Base-by-base conservation (phyloP, 1,140 invertebrate species). In the Caenorhabditis elegans region DNA sequence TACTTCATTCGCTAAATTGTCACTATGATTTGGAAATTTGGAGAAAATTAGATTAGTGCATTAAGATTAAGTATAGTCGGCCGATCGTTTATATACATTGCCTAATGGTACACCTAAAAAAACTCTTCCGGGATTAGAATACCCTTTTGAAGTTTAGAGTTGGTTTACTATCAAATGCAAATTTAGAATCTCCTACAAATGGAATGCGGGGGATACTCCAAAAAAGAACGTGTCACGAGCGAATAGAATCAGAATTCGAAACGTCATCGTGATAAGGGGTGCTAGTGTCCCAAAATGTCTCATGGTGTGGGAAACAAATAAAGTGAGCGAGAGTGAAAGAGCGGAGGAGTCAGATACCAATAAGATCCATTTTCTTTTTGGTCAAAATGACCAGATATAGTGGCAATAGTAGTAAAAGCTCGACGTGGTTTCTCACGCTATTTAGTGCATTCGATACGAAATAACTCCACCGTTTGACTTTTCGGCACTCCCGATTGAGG, bases 281-380 rank as follows among this genome's bases (percentile, higher is more conserved):
- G 55, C 28, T 34, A 65, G 60, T 70, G 34, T 70, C 60, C 60
- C 60, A 70, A 70, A 70, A 39, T n/a, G 28, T 15, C 55, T 15
- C 28, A 55, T 70, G 60, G 60, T 70, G 60, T 70, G 60, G 60
- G 60, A 70, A 70, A 70, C 60, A 70, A 70, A 70, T 70, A 70
- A 70, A 70, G 60, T n/a, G n/a, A n/a, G n/a, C n/a, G n/a, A n/a
- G n/a, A n/a, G n/a, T n/a, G 17, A 28, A 8, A 34, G 34, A 53
- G 31, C 60, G 34, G 60, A 39, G 31, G 60, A 70, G 34, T 70
- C 60, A 39, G 60, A 24, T 36, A 39, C 6, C 51, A 24, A 70
- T 22, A 8, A 11, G 6, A 70, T 70, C 43, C 26, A 34, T 22
- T 22, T 22, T 60, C 53, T 39, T 28, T 31, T 17, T 70, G 8